These are phyloP conservation scores for Synchiropus splendidus DNA, from an alignment of 2,113 vertebrate genomes.

Conservation along the genomic window DNA sequence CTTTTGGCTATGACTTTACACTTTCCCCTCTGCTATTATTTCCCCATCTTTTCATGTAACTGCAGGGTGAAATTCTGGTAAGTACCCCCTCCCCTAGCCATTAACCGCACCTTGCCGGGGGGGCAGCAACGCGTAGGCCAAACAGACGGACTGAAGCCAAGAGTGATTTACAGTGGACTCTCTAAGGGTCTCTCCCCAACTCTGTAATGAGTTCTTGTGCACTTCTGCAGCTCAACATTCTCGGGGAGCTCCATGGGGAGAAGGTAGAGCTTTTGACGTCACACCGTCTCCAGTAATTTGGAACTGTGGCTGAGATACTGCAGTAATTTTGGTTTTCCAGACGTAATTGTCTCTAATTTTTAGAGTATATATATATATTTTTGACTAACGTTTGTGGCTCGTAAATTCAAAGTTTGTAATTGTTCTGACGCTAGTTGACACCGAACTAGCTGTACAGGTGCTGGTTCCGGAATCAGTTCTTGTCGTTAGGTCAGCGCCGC, in stretches of 20 bases:
- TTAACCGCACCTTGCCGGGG: slow-evolving; percentile 44
- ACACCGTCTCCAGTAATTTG: slow-evolving; percentile 57
- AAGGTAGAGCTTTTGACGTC: slow-evolving; percentile 54
- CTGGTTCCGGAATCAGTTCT: slow-evolving; percentile 51
- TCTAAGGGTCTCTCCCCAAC: slow-evolving; percentile 1
- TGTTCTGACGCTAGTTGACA: not conserved
- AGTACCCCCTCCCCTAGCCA: slow-evolving; percentile 78
- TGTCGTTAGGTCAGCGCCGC: slow-evolving; percentile 41
- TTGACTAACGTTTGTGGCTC: too few species aligned
- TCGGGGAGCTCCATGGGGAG: slow-evolving; percentile 51
- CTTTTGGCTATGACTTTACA: slow-evolving; percentile 51
- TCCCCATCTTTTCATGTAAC: slow-evolving; percentile 45
- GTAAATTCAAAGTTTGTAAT: slow-evolving; percentile 44
- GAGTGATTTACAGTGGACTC: slow-evolving; percentile 11
- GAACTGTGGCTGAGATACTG: slow-evolving; percentile 16
- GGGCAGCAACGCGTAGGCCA: slow-evolving; percentile 57
- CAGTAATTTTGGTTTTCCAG: slow-evolving; percentile 40
- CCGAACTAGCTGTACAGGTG: not conserved
- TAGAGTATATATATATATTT: too few species aligned
- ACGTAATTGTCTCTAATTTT: slow-evolving; percentile 58
- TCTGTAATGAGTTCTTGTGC: slow-evolving; percentile 34
- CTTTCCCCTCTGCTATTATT: slow-evolving; percentile 9
- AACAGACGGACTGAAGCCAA: slow-evolving; percentile 57
- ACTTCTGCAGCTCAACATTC: slow-evolving; percentile 51
- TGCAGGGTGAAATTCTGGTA: slow-evolving; percentile 96